These are phyloP conservation scores for Catharus bicknelli DNA, from an alignment of 2,113 vertebrate species.

Conservation along the genomic window DNA sequence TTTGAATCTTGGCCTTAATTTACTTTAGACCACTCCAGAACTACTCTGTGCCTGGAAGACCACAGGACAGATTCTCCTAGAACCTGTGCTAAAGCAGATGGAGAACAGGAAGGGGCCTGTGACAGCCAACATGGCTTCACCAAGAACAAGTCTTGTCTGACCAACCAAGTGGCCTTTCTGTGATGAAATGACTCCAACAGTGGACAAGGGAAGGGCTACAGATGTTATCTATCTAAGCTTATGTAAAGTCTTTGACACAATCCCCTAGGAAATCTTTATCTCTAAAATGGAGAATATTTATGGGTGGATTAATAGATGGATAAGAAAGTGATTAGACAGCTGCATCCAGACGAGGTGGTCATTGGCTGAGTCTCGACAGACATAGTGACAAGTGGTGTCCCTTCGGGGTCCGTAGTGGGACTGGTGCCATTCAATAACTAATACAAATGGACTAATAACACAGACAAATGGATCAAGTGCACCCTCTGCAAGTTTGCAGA, in stretches of 20 bases:
- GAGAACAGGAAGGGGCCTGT: neutral
- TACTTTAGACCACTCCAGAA: neutral
- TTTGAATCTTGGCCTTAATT: neutral
- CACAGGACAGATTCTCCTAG: neutral
- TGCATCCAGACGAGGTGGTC: neutral
- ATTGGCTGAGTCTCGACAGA: fast-evolving
- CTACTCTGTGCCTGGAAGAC: neutral
- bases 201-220: neutral
- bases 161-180: neutral
- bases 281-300: neutral
- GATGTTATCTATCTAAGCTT: neutral
- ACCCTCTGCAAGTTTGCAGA: fast-evolving
- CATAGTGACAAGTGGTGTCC: neutral
- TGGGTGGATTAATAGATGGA: neutral
- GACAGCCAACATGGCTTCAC: neutral
- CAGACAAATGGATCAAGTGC: neutral
- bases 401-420: neutral
- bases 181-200: neutral
- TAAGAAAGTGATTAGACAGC: neutral
- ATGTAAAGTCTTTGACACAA: neutral
- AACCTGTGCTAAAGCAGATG: neutral
- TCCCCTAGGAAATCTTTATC: too few species aligned
- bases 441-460: neutral
- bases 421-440: neutral
- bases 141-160: neutral